Evolutionary conservation across 2,113 vertebrate species (phyloP), one percentile per base, ranked within the genome.

Genomic region (Myrmophylax atrothorax): DNA sequence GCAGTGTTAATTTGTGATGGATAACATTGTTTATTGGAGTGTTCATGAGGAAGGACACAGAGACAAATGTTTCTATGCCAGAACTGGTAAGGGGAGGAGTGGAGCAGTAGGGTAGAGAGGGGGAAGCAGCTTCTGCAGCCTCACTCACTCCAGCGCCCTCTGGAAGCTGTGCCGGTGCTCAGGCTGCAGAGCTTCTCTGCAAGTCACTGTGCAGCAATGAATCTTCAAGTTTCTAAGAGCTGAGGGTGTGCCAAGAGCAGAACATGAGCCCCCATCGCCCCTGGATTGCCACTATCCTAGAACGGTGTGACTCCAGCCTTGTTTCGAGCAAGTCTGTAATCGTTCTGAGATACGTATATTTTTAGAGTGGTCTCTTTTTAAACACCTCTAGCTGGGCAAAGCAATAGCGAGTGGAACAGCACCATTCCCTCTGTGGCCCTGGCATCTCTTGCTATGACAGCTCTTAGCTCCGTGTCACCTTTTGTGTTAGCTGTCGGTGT

Each of bases 61-160:
- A 75, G 52, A 58, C 24, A 42, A 14, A 37, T 16, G 49, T 75
- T 85, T 63, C 53, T 35, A 2, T 68, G 46, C 74, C 68, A 46
- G 64, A 50, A 73, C 67, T 7, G 37, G 59, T 42, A 38, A 69
- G 40, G 42, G 76, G 70, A 91, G 62, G 33, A 87, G 78, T 13
- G 60, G n/a, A 80, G 75, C 66, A 29, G 38, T 9, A 25, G n/a
- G 24, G 14, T 60, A 35, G 22, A 40, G 35, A 9, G 44, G n/a
- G 33, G 25, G 7, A 22, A 56, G 86, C 44, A 50, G 60, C 46
- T 70, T 76, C 47, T 64, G 68, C 74, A 44, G 72, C 63, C 62
- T 86, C 2, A 1, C 28, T 90, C 4, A 0, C 35, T 69, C 53
- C 46, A 24, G 56, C 40, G 5, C 50, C 62, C 0, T 0, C 64